Evolutionary conservation across 1,140 invertebrate species (phyloP), one percentile per base, ranked within the genome.

Genomic region (Drosophila azteca): DNA sequence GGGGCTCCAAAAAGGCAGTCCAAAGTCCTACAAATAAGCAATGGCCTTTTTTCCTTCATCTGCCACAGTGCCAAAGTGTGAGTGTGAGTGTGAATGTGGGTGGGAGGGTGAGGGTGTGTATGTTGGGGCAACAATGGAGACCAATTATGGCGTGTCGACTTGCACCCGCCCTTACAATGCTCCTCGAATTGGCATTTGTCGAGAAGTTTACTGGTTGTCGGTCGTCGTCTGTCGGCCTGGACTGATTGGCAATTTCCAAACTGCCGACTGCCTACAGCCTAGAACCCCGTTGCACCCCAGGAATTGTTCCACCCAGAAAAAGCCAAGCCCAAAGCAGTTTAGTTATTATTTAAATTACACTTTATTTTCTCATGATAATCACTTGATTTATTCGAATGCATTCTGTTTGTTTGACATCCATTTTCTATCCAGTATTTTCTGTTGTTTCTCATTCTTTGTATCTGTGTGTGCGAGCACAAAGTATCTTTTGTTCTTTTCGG

Each of bases 281-380:
- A 15, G 24, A 26, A 57, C 6, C 22, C 43, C 35, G n/a, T 13
- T 2, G 8, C 31, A 15, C 17, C 57, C 35, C 4, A 5, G 3
- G 35, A 13, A 39, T 2, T 5, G 4, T 3, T 9, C 20, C 51
- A 31, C 2, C 15, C 17, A 11, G 8, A 51, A 9, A 39, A 58
- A 48, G n/a, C 6, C 52, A 65, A 51, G 20, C 62, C 43, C 3
- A 39, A 13, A 9, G 15, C 2, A 22, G 6, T 67, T 59, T 58
- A 63, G 63, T 88, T 83, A 70, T 77, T 85, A 75, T 87, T 88
- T 88, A 88, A 87, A 87, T 87, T 87, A 87, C 82, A 87, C 17
- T 87, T 88, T 87, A 87, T 87, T 87, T 80, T 87, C 73, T 71
- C 63, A 82, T 88, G 83, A 88, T 88, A 87, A 88, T 87, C 82